Evolutionary conservation across 2,888 invertebrate genomes (phyloP), one percentile per base, ranked within the genome.

Genomic region (Chironomus tentans): DNA sequence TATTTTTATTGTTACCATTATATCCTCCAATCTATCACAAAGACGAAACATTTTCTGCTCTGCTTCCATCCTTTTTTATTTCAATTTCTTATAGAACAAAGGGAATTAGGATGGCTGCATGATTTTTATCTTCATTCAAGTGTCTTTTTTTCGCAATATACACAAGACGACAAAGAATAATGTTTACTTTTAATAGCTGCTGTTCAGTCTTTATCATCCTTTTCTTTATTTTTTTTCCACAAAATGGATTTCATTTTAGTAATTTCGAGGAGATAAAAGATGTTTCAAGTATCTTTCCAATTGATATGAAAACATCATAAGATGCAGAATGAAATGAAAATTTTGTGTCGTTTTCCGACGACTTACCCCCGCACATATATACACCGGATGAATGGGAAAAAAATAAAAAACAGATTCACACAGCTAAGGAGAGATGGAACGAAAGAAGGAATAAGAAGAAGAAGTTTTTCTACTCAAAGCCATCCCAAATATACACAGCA

Each of bases 201-300:
- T 21, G 22, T 12, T 46, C 56, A 50, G 70, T 15, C 24, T 70
- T 70, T 70, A 70, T 70, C 18, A 72, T 78, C 78, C 38, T 38
- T 38, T 38, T 15, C 18, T 77, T 77, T 77, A 76, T 77, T 79
- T 77, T 68, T 77, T 77, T 78, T 76, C 78, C 76, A n/a, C n/a
- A n/a, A n/a, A n/a, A n/a, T n/a, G n/a, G n/a, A n/a, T 76, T 68
- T 77, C 72, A 68, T 77, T 77, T 77, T 47, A 74, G 65, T 68
- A 38, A 38, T 38, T 38, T 38, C 10, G 5, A 48, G 70, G 48
- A 70, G 71, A 71, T 50, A 71, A 38, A 38, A 38, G 38, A 38
- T 38, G 38, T 38, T 38, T 38, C 38, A 38, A 38, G 65, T 65
- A 65, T 24, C 24, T 65, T 65, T 65, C 13, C 72, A 73, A 28